Base-by-base conservation (phyloP, 2,888 invertebrate genomes). In the Pyrochroa serraticornis region DNA sequence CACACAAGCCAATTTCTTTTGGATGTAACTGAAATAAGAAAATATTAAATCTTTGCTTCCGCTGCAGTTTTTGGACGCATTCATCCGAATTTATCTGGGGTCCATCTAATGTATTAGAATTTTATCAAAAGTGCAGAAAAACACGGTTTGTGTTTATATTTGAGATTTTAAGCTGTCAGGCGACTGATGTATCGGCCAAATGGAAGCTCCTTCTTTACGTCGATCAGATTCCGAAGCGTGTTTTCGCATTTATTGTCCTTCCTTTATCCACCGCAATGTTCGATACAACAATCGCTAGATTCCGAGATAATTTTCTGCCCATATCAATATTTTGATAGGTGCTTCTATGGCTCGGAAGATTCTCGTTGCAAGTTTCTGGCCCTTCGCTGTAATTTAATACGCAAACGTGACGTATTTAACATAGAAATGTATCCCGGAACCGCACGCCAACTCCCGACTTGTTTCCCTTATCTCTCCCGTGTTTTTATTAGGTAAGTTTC, bases 401-500 rank as follows among this genome's bases (percentile, higher is more conserved):
- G 10, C n/a, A 35, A 10, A 35, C 36, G 36, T 43, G 14, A 43
- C 33, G 33, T 31, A 43, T 8, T 43, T 43, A 45, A 44, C n/a
- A 10, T 37, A 31, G 6, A 44, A 38, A 51, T 33, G 14, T 30
- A 42, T 10, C 2, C 8, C 10, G 6, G 32, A 30, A 13, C 14
- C 22, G 13, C 6, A 12, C 43, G 30, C 36, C 31, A 30, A 22
- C 7, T 41, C 33, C 10, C 14, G 31, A 42, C 34, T 50, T 50
- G 36, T 32, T 50, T 12, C 31, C 34, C 6, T 9, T 33, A 41
- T 49, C 38, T 50, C 42, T 31, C n/a, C 31, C 30, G 35, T 14
- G 35, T 58, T 60, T 60, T 58, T 60, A 64, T 50, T 55, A 53
- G 38, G 22, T 38, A 62, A 58, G 39, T 60, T 60, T 63, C 52